A percentile compares a stretch with the other conserved stretches of the same genome.
These are phyloP conservation scores for Cliona cf. orientalis DNA, from an alignment of 37 sponge, comb jelly and placozoan species.

Conservation along the genomic window DNA sequence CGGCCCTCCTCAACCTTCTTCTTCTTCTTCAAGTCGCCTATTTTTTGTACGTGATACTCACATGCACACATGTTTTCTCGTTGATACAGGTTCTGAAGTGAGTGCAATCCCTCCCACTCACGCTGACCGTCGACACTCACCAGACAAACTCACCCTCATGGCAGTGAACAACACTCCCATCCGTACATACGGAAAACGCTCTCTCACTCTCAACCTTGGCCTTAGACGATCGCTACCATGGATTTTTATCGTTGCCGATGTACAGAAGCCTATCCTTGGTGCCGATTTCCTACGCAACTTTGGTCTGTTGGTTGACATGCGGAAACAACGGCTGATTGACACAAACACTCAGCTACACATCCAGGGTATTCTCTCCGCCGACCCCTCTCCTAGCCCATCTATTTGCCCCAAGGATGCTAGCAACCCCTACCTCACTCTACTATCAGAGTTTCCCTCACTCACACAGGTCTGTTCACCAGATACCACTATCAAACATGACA, in stretches of 20 bases:
- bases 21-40: conserved; percentile 17
- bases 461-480: conserved; percentile 13
- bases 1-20: conserved; percentile 67
- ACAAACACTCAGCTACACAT: conserved; percentile 30
- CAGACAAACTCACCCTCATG: conserved; percentile 27
- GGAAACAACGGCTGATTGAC: conserved; percentile 8
- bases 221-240: conserved; percentile 60
- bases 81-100: conserved; percentile 59
- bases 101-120: conserved; percentile 47
- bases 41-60: conserved; percentile 10
- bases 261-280: conserved; percentile 67
- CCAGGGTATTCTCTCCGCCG: conserved; percentile 20
- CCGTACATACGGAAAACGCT: conserved; percentile 56
- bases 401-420: conserved; percentile 25
- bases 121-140: conserved; percentile 1
- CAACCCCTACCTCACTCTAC: conserved; percentile 46
- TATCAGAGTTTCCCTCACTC: conserved; percentile 44
- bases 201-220: conserved; percentile 75
- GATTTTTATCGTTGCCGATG: conserved; percentile 78
- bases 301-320: conserved; percentile 65
- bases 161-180: conserved; percentile 47
- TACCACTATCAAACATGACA: conserved; percentile 52
- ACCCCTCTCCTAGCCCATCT: conserved; percentile 10
- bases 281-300: conserved; percentile 65
- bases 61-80: conserved; percentile 33